These are phyloP conservation scores for Neoniphon sammara DNA, from an alignment of 2,797 vertebrate species.

Conservation along the genomic window DNA sequence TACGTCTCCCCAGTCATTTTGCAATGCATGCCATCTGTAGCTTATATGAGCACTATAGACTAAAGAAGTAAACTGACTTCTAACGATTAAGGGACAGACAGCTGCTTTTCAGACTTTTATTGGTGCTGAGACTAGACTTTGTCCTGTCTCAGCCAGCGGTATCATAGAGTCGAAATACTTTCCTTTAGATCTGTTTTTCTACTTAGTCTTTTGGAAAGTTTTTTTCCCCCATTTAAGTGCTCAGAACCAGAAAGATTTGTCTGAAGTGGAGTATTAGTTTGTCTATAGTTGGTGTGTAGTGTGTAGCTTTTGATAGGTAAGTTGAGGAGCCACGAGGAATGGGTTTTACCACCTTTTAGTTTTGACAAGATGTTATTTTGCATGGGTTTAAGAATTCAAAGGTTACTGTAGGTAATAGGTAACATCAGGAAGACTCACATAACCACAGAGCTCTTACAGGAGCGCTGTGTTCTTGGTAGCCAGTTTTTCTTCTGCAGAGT, in stretches of 20 bases:
- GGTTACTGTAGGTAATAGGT: background rate
- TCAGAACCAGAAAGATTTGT: slow-evolving; percentile 62
- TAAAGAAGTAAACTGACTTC: too few relatives aligned
- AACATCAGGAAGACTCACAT: background rate
- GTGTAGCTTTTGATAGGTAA: slow-evolving; percentile 12
- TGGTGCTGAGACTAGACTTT: slow-evolving; percentile 36
- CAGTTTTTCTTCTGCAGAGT: background rate
- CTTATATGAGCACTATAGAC: too few relatives aligned
- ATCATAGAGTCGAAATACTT: slow-evolving; percentile 48
- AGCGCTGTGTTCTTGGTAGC: background rate
- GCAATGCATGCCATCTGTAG: too few relatives aligned
- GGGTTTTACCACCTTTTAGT: slow-evolving; percentile 24
- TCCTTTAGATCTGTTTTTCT: slow-evolving; percentile 73
- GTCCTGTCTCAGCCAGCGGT: slow-evolving; percentile 32
- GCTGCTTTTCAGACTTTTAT: slow-evolving; percentile 59
- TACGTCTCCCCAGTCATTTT: too few relatives aligned
- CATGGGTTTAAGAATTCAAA: background rate
- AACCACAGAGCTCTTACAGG: background rate
- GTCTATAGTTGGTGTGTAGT: background rate
- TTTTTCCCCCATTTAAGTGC: slow-evolving; percentile 41
- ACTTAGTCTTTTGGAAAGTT: slow-evolving; percentile 60
- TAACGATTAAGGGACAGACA: slow-evolving; percentile 32
- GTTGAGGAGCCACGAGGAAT: slow-evolving; percentile 1
- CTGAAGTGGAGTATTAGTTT: slow-evolving; percentile 48
- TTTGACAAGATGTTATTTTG: slow-evolving; percentile 7